Base-by-base conservation (phyloP, 2,888 invertebrate genomes). In the Ornithoptera alexandrae region DNA sequence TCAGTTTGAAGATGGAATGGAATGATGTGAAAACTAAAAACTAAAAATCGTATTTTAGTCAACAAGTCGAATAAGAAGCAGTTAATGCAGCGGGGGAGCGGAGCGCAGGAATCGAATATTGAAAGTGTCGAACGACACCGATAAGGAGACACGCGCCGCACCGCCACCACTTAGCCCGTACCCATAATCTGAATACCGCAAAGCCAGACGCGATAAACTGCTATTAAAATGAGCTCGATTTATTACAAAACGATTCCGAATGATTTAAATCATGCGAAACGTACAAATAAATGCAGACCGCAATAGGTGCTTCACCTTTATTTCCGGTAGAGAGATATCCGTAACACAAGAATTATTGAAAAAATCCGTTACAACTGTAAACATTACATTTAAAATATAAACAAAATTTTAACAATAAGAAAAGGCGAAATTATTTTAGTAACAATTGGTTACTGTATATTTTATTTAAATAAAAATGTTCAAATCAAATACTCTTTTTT, bases 181-280 rank as follows among this genome's bases (percentile, higher is more conserved):
- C 83, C 80, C 81, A 88, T 89, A 91, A 92, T 92, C 92, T 89
- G 92, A 91, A 92, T 89, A 89, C 91, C 89, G 87, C 89, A 90
- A 90, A 89, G 90, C 91, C 88, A 86, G 90, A 86, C 85, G 76
- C 87, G 92, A 92, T 92, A 92, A 92, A 90, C 89, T 84, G 86
- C 92, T 92, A 92, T 92, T 92, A 92, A 92, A 92, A 92, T 88
- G 89, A 88, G 83, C 90, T 92, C 92, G 92, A 92, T 92, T 92
- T 92, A 92, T 92, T 92, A 88, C 89, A 77, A 80, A 88, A 90
- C 88, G 91, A 90, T 91, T 86, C 85, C 87, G 82, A 85, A 87
- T 87, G 87, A 90, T 60, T 70, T 64, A 70, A 64, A 46, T 53
- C 39, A 24, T n/a, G 58, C 58, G 42, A 62, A 70, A n/a, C 62